A percentile compares a stretch with the other conserved stretches of the same genome.
These are phyloP conservation scores for Ctenicera cuprea DNA, from an alignment of 2,888 invertebrate species.

Conservation along the genomic window DNA sequence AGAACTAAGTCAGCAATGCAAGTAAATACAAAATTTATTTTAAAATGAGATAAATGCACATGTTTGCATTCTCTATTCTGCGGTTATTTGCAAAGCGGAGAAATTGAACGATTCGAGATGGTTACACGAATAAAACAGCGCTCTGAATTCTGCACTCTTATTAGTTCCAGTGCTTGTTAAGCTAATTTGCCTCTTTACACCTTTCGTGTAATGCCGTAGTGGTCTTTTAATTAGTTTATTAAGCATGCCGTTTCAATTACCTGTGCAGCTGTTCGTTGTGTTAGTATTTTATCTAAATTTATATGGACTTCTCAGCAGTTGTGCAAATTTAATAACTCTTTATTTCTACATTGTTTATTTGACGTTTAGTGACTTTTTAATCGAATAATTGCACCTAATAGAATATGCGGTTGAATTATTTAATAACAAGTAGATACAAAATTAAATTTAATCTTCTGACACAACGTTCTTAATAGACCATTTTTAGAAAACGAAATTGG, in stretches of 20 bases:
- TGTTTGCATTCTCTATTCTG: no score
- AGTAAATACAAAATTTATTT: no score
- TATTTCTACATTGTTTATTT: not conserved
- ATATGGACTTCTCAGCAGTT: not conserved
- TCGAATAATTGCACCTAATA: not conserved
- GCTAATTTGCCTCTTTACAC: constrained; percentile 31
- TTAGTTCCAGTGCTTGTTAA: constrained; percentile 17
- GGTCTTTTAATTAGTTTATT: constrained; percentile 36
- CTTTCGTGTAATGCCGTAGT: constrained; percentile 28
- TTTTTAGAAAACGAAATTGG: no score
- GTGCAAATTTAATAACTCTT: not conserved
- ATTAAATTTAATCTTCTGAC: no score
- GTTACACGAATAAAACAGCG: constrained; percentile 14
- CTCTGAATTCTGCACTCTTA: not conserved
- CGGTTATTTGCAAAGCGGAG: no score
- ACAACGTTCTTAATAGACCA: no score
- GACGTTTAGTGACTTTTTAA: constrained; percentile 20
- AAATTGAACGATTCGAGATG: constrained; percentile 4
- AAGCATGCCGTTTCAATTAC: constrained; percentile 34
- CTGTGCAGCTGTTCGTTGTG: constrained; percentile 26
- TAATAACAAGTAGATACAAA: no score
- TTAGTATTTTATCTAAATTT: constrained; percentile 29
- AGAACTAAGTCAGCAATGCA: no score
- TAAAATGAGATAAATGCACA: no score
- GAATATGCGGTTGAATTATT: no score